Conservation (phyloP, 2,888 invertebrate genomes). For the Himalopsyche tibetana region DNA sequence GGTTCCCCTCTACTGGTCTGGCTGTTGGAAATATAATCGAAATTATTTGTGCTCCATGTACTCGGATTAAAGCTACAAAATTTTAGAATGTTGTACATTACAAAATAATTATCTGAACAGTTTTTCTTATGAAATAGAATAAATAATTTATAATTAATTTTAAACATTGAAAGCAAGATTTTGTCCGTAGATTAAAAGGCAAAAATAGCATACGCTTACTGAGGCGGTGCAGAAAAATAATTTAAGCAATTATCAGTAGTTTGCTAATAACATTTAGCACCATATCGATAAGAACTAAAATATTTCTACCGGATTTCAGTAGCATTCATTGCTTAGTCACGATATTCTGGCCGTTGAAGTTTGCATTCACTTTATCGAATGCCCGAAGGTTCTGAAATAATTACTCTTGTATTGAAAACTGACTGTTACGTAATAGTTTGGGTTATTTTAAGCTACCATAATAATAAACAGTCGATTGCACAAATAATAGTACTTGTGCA, state of each 20-base stretch:
- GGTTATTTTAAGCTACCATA: no score
- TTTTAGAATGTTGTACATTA: no score
- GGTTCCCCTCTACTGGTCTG: no score
- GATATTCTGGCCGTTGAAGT: not conserved
- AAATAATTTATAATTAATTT: not conserved
- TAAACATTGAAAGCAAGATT: not conserved
- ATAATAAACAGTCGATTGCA: no score
- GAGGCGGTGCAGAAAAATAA: not conserved
- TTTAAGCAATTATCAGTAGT: not conserved
- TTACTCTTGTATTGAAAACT: not conserved
- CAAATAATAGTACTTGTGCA: no score
- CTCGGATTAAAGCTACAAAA: no score
- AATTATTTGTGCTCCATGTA: no score
- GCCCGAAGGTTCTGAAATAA: not conserved
- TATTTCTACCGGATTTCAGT: not conserved
- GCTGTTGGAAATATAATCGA: no score
- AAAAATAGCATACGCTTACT: slow-evolving; percentile 2
- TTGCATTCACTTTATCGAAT: slow-evolving; percentile 10
- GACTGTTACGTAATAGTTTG: not conserved
- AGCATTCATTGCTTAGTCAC: slow-evolving; percentile 1
- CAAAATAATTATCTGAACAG: no score
- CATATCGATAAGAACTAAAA: not conserved
- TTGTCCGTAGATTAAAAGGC: not conserved
- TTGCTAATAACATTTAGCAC: slow-evolving; percentile 9
- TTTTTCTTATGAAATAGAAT: no score